Evolutionary conservation across 2,797 vertebrate species (phyloP).

Genomic region (Clarias laeviceps): DNA sequence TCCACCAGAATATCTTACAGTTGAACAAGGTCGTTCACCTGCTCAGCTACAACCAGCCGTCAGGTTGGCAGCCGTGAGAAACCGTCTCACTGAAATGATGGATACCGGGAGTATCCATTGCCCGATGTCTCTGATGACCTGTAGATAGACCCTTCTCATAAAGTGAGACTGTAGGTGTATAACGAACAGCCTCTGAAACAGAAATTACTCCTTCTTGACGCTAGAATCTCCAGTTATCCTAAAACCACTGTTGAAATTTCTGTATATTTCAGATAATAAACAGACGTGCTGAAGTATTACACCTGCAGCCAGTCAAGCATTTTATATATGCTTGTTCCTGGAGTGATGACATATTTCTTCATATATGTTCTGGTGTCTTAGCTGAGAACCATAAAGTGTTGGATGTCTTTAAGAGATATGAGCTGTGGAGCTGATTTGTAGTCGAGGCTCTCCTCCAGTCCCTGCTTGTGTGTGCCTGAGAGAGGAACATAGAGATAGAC

Average conservation of each 20-base stretch:
- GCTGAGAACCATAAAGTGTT: constrained; percentile 28
- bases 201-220: background rate
- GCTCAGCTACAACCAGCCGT: too few relatives aligned
- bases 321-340: constrained; percentile 7
- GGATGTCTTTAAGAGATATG: constrained; percentile 49
- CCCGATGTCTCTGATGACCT: too few relatives aligned
- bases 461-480: constrained; percentile 48
- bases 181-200: background rate
- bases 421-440: constrained; percentile 53
- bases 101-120: too few relatives aligned
- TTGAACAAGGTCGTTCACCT: too few relatives aligned
- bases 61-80: too few relatives aligned
- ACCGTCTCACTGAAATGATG: too few relatives aligned
- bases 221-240: background rate
- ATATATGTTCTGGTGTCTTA: constrained; percentile 13
- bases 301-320: background rate
- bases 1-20: background rate
- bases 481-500: constrained; percentile 2
- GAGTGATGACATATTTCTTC: constrained; percentile 7
- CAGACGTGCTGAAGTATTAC: background rate
- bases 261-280: background rate
- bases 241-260: background rate
- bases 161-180: too few relatives aligned
- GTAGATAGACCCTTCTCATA: too few relatives aligned
- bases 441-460: constrained; percentile 50